Base-by-base conservation (phyloP, 2,888 invertebrate species). In the Lomographa bimaculata region DNA sequence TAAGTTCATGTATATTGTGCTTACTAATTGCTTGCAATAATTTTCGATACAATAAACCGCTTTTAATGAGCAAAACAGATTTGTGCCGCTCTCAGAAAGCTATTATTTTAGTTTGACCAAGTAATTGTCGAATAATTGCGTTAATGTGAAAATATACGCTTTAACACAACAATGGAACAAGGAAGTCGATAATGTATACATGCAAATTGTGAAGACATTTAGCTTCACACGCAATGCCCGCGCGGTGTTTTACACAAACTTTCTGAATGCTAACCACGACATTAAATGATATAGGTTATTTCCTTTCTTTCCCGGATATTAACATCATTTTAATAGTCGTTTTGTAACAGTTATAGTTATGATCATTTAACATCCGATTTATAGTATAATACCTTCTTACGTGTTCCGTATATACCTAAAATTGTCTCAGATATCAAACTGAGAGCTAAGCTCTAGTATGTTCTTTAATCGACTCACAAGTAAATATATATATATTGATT, bases 111-210 rank as follows among this genome's bases (percentile, higher is more conserved):
- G 68, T 67, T 66, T 71, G 71, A 65, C 73, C 84, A 73, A 76
- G 78, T 86, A 86, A 87, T 86, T 79, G 76, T 78, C 83, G 83
- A 78, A 82, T 86, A 86, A 87, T 86, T 86, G 82, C 84, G 84
- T 65, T 85, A 85, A 86, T 74, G 79, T 82, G 85, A 81, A 87
- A 84, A 78, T 82, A 61, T 73, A 87, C 82, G 87, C 76, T 85
- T 83, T 79, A 78, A 83, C 67, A 70, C 54, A 86, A 89, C 84
- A 87, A 87, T 85, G 68, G 79, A 65, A 71, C 57, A 57, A 69
- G 77, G 72, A 77, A 82, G 73, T 71, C 64, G 60, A 72, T 75
- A 75, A 50, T 60, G 56, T 50, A 61, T 43, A 58, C 64, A 67
- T 61, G 50, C 50, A 59, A 57, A 63, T 55, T 63, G 52, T 52